Evolutionary conservation across 2,888 invertebrate genomes (phyloP).

Genomic region (Hirtodrosophila trivittata): DNA sequence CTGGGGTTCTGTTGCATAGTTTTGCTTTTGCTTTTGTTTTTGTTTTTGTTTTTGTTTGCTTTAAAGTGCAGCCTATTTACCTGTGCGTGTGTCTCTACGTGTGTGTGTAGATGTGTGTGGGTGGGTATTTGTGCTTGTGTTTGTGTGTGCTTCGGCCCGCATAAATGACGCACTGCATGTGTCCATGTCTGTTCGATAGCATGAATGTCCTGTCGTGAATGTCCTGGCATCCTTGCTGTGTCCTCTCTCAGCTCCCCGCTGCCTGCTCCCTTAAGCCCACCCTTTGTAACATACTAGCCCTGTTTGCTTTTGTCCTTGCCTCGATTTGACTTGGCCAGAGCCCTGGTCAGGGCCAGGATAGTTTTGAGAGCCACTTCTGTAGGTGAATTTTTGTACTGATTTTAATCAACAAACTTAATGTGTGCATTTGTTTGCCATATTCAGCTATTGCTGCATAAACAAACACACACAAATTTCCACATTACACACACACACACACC

Average conservation of each 20-base stretch:
- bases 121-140: conserved; percentile 6
- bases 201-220: conserved; percentile 21
- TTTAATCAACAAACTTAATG: conserved; percentile 65
- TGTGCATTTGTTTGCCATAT: conserved; percentile 59
- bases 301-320: conserved; percentile 8
- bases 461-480: conserved; percentile 25
- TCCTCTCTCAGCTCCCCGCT: no score
- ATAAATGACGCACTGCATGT: conserved; percentile 59
- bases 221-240: not conserved
- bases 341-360: not conserved
- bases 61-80: conserved; percentile 70
- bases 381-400: conserved; percentile 50
- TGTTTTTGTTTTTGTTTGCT: conserved; percentile 53
- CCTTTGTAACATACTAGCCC: conserved; percentile 1
- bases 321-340: conserved; percentile 2
- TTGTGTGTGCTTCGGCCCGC: conserved; percentile 47
- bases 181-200: conserved; percentile 29
- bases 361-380: conserved; percentile 1
- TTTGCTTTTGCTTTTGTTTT: not conserved
- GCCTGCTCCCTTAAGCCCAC: no score
- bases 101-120: not conserved
- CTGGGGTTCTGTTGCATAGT: not conserved
- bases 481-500: not conserved
- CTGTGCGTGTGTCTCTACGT: conserved; percentile 22
- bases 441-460: conserved; percentile 50